Evolutionary conservation across 2,797 vertebrate genomes (phyloP).

Genomic region (Acestrorhynchus altus): DNA sequence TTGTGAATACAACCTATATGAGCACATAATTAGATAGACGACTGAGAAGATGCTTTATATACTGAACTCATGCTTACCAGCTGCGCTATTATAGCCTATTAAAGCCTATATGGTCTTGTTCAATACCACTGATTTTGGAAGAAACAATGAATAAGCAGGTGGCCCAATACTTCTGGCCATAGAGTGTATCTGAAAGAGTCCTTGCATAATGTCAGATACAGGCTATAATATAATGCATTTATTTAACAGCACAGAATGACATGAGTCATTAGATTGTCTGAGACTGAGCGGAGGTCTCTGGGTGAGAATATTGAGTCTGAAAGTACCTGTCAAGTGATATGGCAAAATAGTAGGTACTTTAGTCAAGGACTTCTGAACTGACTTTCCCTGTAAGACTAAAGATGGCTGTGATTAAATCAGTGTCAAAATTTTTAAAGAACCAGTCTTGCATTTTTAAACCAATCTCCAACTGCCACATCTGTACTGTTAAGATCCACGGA

Average conservation of each 20-base stretch:
- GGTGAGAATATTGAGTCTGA: conserved; percentile 28
- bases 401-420: neutral
- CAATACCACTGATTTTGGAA: too few species aligned
- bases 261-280: conserved; percentile 45
- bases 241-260: conserved; percentile 45
- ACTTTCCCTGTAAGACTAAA: neutral
- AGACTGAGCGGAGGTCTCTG: conserved; percentile 25
- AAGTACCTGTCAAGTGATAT: conserved; percentile 27
- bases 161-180: conserved; percentile 43
- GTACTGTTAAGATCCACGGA: too few species aligned
- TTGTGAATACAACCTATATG: too few species aligned
- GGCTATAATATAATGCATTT: conserved; percentile 46
- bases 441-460: neutral
- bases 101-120: too few species aligned
- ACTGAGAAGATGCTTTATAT: too few species aligned
- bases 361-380: conserved; percentile 13
- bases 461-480: neutral
- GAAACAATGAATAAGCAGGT: too few species aligned
- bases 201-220: conserved; percentile 52
- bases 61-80: too few species aligned
- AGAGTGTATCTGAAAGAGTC: conserved; percentile 50
- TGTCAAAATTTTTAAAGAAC: neutral
- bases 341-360: conserved; percentile 33
- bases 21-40: too few species aligned
- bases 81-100: too few species aligned